A percentile compares a stretch with the other conserved stretches of the same genome.
Evolutionary conservation across 2,113 vertebrate species (phyloP).

Genomic region (Falco punctatus): DNA sequence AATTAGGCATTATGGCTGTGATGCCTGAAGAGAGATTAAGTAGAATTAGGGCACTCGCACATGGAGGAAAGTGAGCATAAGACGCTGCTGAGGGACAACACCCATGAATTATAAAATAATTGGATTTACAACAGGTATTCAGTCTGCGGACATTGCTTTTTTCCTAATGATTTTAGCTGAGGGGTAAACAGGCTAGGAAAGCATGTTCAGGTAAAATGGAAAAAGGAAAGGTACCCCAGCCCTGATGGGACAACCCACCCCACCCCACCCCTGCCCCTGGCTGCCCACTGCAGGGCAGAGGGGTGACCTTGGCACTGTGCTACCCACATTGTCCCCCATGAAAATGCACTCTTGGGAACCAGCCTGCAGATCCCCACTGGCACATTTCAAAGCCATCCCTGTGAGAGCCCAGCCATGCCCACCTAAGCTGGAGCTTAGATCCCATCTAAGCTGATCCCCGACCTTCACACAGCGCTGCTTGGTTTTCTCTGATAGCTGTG

Average conservation of each 20-base stretch:
- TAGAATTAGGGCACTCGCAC: background rate
- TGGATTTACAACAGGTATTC: background rate
- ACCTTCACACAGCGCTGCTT: background rate
- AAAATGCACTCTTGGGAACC: background rate
- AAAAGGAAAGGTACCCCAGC: background rate
- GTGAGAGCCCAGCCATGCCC: background rate
- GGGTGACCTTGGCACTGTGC: background rate
- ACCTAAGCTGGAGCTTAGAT: background rate
- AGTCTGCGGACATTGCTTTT: background rate
- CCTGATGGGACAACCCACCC: background rate
- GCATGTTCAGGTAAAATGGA: background rate
- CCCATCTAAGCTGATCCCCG: background rate
- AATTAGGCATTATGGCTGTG: background rate
- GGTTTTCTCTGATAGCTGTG: conserved; percentile 19
- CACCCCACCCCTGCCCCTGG: accelerated
- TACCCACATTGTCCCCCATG: background rate
- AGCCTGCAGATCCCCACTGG: background rate
- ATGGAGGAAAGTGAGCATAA: conserved; percentile 36
- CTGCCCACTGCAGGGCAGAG: background rate
- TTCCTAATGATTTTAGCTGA: background rate
- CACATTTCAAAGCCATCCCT: background rate
- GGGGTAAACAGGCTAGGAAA: background rate
- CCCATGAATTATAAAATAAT: conserved; percentile 33
- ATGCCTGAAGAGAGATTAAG: conserved; percentile 46
- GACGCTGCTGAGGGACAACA: conserved; percentile 35